Percentiles rank a stretch among this genome's conserved stretches.
Evolutionary conservation across 1,140 invertebrate genomes (phyloP).

Genomic region (Plutomurus gul): DNA sequence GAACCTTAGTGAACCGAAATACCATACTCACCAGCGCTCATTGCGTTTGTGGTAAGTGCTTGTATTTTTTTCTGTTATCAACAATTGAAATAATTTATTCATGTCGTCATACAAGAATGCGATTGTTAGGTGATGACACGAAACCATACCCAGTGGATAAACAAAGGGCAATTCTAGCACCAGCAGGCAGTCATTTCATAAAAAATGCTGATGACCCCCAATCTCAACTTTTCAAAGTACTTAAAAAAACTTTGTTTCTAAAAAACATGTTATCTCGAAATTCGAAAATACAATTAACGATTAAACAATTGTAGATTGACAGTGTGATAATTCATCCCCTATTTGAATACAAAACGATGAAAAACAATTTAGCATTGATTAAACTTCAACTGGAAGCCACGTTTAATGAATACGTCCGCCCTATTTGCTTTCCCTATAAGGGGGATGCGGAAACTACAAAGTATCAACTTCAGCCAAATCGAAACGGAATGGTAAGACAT

Average conservation of each 20-base stretch:
- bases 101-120: not conserved
- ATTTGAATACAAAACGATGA: not conserved
- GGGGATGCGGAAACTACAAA: not conserved
- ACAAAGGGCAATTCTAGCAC: not conserved
- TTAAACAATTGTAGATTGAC: not conserved
- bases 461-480: not conserved
- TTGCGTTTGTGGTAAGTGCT: not conserved
- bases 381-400: not conserved
- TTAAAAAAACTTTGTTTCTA: no score
- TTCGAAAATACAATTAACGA: no score
- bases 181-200: not conserved
- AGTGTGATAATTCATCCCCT: not conserved
- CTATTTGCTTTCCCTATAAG: not conserved
- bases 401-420: not conserved
- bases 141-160: not conserved
- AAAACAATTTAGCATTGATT: not conserved
- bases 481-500: not conserved
- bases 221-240: conserved; percentile 4
- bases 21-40: not conserved
- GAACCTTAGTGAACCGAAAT: not conserved
- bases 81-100: not conserved
- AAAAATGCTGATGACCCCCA: not conserved
- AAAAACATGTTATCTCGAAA: not conserved
- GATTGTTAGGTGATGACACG: not conserved
- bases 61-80: not conserved